phyloP scores from a whole-genome alignment of 1,140 invertebrate genomes.

The Nephila pilipes region DNA sequence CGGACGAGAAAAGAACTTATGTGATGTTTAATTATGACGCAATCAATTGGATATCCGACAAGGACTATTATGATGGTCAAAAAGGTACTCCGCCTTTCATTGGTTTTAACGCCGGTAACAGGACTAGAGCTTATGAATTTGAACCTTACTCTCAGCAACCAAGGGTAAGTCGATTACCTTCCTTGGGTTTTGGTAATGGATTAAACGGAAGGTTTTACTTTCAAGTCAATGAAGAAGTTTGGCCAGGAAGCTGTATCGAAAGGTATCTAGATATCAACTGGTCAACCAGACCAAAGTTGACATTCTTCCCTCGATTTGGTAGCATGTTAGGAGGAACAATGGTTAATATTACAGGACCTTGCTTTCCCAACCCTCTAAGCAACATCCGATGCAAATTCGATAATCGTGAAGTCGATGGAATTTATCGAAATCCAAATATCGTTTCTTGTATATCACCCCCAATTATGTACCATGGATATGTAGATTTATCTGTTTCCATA shows the following conservation, averaged over 20 bases:
- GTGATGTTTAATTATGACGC: constrained; percentile 96
- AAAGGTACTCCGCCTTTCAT: constrained; percentile 92
- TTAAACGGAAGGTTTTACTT: constrained; percentile 95
- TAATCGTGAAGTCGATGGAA: constrained; percentile 80
- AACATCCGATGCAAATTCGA: constrained; percentile 87
- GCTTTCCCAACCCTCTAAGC: constrained; percentile 86
- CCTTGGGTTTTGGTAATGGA: constrained; percentile 92
- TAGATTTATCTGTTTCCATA: constrained; percentile 92
- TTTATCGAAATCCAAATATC: constrained; percentile 84
- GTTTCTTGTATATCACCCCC: constrained; percentile 94
- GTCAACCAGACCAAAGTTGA: constrained; percentile 85
- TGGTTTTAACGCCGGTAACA: constrained; percentile 97
- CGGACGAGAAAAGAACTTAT: constrained; percentile 96
- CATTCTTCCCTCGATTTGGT: constrained; percentile 95
- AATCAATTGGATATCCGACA: constrained; percentile 94
- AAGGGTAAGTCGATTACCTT: constrained; percentile 90
- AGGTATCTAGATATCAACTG: constrained; percentile 79
- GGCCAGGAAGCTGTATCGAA: constrained; percentile 90
- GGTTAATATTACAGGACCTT: constrained; percentile 97
- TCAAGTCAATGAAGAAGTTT: constrained; percentile 95
- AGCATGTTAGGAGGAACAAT: constrained; percentile 97
- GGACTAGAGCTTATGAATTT: constrained; percentile 93
- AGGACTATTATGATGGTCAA: constrained; percentile 88
- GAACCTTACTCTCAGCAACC: constrained; percentile 93
- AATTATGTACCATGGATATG: constrained; percentile 94